Base-by-base conservation (phyloP, 2,113 vertebrate species). In the Myrmecophaga tridactyla region DNA sequence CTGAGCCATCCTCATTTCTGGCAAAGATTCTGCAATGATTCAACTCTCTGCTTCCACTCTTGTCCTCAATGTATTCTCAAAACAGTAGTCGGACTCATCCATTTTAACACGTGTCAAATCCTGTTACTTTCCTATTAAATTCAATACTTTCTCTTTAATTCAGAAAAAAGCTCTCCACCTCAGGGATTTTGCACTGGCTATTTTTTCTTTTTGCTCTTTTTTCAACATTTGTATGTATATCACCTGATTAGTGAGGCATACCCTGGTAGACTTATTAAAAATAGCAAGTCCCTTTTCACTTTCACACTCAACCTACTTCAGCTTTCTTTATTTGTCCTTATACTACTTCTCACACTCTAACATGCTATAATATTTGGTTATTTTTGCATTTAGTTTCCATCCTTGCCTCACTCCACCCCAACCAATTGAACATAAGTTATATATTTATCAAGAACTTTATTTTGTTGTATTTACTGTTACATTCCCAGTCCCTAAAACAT, bases 301-400 rank as follows among this genome's bases (percentile, higher is more conserved):
- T 18, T 27, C 7, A 85, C 20, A 51, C 6, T 13, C 36, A 0
- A 3, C 15, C 8, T 48, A 39, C 2, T 34, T 0, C 36, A 0
- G 2, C 20, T 8, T 48, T 34, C 2, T 34, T 0, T n/a, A 17
- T n/a, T 67, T 86, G 62, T n/a, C 60, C 34, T 5, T 11, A 34
- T 41, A 39, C 14, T 4, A 53, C 31, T n/a, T 60, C 10, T 48
- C 20, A 56, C 29, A 73, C 65, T 51, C 25, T 67, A 85, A 46
- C 4, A 78, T 0, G n/a, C 1, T 20, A 89, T 34, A 43, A 39
- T 27, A 53, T 86, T 23, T 63, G 20, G 9, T 53, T 58, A 2
- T 75, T 56, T 89, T 36, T 88, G 46, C 63, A 92, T 53, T 63
- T 86, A 53, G 73, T 67, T 80, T 39, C 4, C 62, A 31, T 18